A percentile compares a stretch with the other conserved stretches of the same genome.
Conservation (phyloP, 2,888 invertebrate species). For the Agrotis puta region DNA sequence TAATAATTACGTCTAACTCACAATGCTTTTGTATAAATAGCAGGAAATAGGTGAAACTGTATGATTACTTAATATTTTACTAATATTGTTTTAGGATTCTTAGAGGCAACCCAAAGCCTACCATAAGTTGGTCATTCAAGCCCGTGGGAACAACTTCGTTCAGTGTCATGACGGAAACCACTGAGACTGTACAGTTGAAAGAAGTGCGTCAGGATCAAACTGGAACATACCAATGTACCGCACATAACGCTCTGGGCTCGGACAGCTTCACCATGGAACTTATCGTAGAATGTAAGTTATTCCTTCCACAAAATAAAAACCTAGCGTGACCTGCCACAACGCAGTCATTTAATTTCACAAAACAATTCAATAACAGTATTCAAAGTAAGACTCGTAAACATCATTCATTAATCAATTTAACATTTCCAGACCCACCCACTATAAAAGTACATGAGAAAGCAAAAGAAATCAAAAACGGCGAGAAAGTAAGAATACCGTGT, state of each 20-base stretch:
- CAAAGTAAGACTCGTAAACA: background rate
- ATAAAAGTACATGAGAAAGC: conserved; percentile 52
- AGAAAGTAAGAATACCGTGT: conserved; percentile 66
- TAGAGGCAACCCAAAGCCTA: conserved; percentile 69
- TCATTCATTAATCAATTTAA: too few species aligned
- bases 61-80: too few species aligned
- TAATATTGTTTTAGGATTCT: conserved; percentile 59
- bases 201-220: conserved; percentile 47
- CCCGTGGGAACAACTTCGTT: background rate
- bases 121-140: conserved; percentile 69
- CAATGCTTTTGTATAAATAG: too few species aligned
- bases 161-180: conserved; percentile 37
- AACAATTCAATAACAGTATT: background rate
- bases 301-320: too few species aligned
- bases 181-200: conserved; percentile 56
- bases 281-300: conserved; percentile 72
- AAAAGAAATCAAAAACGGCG: conserved; percentile 58
- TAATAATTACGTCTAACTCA: too few species aligned
- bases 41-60: too few species aligned
- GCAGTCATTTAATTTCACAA: too few species aligned
- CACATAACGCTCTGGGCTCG: conserved; percentile 65
- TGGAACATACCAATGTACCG: conserved; percentile 71
- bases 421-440: conserved; percentile 70
- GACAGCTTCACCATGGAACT: conserved; percentile 65
- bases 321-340: too few species aligned